phyloP scores from a whole-genome alignment of 1,140 invertebrate species.

The Protaetia brevitarsis region DNA sequence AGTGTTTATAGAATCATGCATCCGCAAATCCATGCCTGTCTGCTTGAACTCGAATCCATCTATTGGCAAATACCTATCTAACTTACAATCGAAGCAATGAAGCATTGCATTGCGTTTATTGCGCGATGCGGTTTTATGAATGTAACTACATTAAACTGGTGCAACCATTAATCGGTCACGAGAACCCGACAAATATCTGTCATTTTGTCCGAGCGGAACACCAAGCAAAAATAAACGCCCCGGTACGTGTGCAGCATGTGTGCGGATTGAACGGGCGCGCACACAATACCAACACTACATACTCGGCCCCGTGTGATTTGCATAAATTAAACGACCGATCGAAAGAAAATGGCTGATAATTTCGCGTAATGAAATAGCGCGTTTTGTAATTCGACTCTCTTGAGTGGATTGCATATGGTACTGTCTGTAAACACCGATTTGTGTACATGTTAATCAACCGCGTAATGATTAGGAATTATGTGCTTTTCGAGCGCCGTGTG shows the following conservation, averaged over 20 bases:
- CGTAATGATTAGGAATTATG: not conserved
- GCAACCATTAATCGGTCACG: conserved; percentile 12
- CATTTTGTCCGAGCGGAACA: not conserved
- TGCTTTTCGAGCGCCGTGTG: not conserved
- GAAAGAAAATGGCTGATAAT: conserved; percentile 15
- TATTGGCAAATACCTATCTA: too few relatives aligned
- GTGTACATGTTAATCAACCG: not conserved
- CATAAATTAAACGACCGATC: not conserved
- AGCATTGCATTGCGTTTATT: too few relatives aligned
- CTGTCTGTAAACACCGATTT: not conserved
- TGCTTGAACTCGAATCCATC: too few relatives aligned
- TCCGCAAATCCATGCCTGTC: too few relatives aligned
- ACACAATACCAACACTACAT: too few relatives aligned
- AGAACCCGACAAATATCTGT: conserved; percentile 15
- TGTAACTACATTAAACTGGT: not conserved
- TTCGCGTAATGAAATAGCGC: conserved; percentile 8
- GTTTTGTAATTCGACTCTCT: not conserved
- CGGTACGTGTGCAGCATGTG: not conserved
- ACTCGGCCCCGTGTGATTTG: not conserved
- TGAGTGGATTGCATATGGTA: not conserved
- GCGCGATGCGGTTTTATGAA: too few relatives aligned
- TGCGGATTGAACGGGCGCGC: too few relatives aligned
- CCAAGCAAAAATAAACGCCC: not conserved
- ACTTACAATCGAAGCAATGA: too few relatives aligned
- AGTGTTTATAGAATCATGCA: too few relatives aligned